A percentile compares a stretch with the other conserved stretches of the same genome.
phyloP scores from a whole-genome alignment of 2,888 invertebrate genomes.

The Alcis repandata region DNA sequence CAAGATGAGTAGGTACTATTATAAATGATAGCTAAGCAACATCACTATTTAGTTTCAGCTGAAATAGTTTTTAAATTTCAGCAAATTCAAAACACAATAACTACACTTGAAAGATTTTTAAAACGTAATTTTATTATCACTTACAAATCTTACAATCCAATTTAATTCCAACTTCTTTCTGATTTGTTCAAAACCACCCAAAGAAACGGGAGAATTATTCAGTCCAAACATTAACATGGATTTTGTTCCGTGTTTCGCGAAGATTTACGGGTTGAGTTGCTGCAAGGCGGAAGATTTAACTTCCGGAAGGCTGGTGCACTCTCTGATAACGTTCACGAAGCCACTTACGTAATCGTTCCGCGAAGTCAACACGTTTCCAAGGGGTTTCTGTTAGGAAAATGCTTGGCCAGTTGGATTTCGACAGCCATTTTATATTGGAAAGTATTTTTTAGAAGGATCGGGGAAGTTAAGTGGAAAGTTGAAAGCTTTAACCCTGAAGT shows the following conservation, averaged over 20 bases:
- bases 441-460: conserved; percentile 11
- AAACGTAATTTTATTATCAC: not conserved
- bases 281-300: conserved; percentile 49
- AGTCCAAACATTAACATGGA: conserved; percentile 20
- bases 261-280: conserved; percentile 41
- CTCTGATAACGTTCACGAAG: conserved; percentile 62
- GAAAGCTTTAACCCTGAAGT: not conserved
- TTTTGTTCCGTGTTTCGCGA: conserved; percentile 34
- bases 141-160: too few relatives aligned
- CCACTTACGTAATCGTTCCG: conserved; percentile 50
- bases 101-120: too few relatives aligned
- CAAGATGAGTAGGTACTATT: too few relatives aligned
- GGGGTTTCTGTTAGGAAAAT: conserved; percentile 2
- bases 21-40: too few relatives aligned
- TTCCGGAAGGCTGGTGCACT: conserved; percentile 58
- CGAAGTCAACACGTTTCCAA: conserved; percentile 25
- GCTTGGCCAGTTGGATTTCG: not conserved
- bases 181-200: not conserved
- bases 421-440: conserved; percentile 18
- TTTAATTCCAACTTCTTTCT: not conserved
- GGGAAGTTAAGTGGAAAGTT: not conserved
- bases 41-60: too few relatives aligned
- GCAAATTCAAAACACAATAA: too few relatives aligned
- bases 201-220: conserved; percentile 4
- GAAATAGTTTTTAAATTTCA: too few relatives aligned